Conservation (phyloP, 2,888 invertebrate species). For the Arge pagana region DNA sequence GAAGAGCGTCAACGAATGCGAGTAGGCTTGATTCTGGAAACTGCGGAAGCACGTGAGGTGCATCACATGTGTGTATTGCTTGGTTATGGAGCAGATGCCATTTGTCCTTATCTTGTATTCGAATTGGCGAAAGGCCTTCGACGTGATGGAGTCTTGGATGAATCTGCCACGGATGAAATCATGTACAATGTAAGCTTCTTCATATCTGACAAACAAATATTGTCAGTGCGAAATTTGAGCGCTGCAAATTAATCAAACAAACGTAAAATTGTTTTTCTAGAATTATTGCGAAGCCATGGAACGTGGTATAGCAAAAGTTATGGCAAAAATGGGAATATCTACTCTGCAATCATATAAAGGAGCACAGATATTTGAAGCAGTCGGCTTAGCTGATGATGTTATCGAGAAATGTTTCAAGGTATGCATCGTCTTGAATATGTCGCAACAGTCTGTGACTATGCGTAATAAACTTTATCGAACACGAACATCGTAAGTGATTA, state of each 20-base stretch:
- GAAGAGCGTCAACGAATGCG: constrained; percentile 95
- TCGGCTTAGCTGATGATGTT: constrained; percentile 90
- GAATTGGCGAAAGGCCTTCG: constrained; percentile 88
- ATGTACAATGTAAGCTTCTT: constrained; percentile 68
- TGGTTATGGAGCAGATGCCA: constrained; percentile 96
- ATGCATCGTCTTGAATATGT: no score
- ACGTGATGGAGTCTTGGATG: constrained; percentile 82
- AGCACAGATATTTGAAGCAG: constrained; percentile 99
- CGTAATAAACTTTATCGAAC: no score
- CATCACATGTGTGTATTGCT: constrained; percentile 95
- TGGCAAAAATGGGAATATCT: constrained; percentile 99
- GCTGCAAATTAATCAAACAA: no score
- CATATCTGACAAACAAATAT: constrained; percentile 1
- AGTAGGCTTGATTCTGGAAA: constrained; percentile 92
- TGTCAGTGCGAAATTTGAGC: background rate
- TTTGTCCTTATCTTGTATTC: constrained; percentile 96
- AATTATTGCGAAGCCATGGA: constrained; percentile 91
- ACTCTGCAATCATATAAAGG: constrained; percentile 98
- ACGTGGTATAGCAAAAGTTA: constrained; percentile 88
- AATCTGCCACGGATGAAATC: constrained; percentile 74
- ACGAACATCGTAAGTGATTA: no score
- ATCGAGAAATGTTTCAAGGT: constrained; percentile 91
- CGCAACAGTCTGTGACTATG: no score
- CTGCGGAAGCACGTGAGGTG: constrained; percentile 94
- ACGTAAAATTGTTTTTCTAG: constrained; percentile 44